Base-by-base conservation (phyloP, 2,888 invertebrate genomes). In the Drosophila ezoana region DNA sequence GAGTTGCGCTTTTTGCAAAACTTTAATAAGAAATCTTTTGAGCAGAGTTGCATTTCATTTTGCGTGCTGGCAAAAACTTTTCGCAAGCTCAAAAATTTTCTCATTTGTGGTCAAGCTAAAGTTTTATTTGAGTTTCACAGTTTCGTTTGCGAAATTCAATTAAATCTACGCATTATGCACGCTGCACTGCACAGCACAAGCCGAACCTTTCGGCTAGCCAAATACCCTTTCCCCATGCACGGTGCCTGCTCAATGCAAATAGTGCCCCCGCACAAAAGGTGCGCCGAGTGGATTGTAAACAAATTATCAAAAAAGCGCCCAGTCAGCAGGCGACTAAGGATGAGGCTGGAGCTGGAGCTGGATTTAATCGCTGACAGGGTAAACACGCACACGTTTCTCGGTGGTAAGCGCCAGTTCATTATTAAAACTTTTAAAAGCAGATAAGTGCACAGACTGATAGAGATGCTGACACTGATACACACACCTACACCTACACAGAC, bases 221-320 rank as follows among this genome's bases (percentile, higher is more conserved):
- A 44, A 43, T 13, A 61, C 20, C 10, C 47, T 41, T n/a, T 11
- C 8, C 10, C 43, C 14, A 9, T 47, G 32, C 23, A 9, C 11
- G 9, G 5, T 8, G 2, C 28, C 1, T 28, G 28, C 28, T 28
- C 28, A 16, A 61, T 63, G 74, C 48, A 67, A 71, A 76, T 69
- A 68, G 13, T 28, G 28, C 45, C 6, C 57, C 52, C 11, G 53
- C 43, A 56, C 48, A 76, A 67, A 77, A 83, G 80, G 84, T 81
- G 73, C 64, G 49, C 49, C 38, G 23, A 76, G 73, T 70, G 60
- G 61, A 79, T 57, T 66, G 75, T 77, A 87, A 88, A 76, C 89
- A 87, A 90, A 89, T 89, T 87, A 85, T 81, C 86, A 85, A 87
- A 85, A 87, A 90, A 89, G 77, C 90, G 89, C 82, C 72, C 69